Conservation (phyloP, 2,888 invertebrate species). For the Cheilosia scutellata region DNA sequence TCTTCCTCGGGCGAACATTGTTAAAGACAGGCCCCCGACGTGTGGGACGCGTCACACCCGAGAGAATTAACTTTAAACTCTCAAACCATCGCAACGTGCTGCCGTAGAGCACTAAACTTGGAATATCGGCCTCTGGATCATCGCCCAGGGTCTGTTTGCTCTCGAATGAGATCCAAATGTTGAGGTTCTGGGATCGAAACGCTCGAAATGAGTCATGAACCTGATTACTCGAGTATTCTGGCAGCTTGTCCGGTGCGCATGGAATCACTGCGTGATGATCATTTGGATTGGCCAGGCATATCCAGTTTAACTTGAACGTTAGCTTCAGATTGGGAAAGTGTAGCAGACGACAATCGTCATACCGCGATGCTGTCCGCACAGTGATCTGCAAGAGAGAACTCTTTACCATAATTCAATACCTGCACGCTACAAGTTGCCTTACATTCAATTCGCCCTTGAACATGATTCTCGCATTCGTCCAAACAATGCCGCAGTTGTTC, state of each 20-base stretch:
- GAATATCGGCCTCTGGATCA: slow-evolving; percentile 86
- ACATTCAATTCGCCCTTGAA: slow-evolving; percentile 97
- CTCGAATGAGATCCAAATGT: slow-evolving; percentile 91
- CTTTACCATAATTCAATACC: not conserved
- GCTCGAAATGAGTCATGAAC: slow-evolving; percentile 98
- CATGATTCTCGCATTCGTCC: slow-evolving; percentile 96
- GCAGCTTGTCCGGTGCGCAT: slow-evolving; percentile 97
- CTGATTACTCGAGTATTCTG: slow-evolving; percentile 98
- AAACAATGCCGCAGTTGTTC: slow-evolving; percentile 96
- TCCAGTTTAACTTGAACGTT: slow-evolving; percentile 94
- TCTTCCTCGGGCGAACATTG: slow-evolving; percentile 93
- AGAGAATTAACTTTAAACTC: slow-evolving; percentile 95
- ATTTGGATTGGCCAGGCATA: slow-evolving; percentile 95
- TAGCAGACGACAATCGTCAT: slow-evolving; percentile 97
- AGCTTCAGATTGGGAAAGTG: slow-evolving; percentile 95
- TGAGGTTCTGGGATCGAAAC: slow-evolving; percentile 94
- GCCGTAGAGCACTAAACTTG: slow-evolving; percentile 93
- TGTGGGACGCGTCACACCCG: slow-evolving; percentile 97
- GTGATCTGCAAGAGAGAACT: slow-evolving; percentile 84
- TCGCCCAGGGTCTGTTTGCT: slow-evolving; percentile 87
- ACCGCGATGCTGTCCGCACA: slow-evolving; percentile 98
- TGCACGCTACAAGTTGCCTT: slow-evolving; percentile 50
- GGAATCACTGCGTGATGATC: slow-evolving; percentile 98
- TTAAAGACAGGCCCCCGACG: slow-evolving; percentile 95
- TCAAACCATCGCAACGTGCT: slow-evolving; percentile 98